Evolutionary conservation across 2,113 vertebrate genomes (phyloP), one percentile per base, ranked within the genome.

Genomic region (Leptocoma aspasia): DNA sequence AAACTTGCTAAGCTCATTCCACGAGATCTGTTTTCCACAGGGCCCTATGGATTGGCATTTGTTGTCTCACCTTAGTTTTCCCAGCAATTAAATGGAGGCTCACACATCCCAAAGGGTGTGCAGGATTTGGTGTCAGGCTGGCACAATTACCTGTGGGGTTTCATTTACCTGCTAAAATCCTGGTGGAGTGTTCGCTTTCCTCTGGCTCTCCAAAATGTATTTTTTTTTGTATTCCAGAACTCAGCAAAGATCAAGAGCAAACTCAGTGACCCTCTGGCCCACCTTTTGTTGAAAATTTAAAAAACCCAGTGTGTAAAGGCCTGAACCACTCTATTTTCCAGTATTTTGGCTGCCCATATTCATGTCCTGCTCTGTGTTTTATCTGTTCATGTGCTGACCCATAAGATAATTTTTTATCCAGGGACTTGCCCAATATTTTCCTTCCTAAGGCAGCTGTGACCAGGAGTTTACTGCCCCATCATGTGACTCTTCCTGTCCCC

Each of bases 111-210:
- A 20, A 28, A 57, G 71, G 68, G 61, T 4, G 68, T 7, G 41
- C 24, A 13, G 82, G 71, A 31, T 72, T 82, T 3, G 1, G 15
- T 56, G 28, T 41, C 31, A 45, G 53, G 71, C 59, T 69, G 76
- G 17, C 44, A 50, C 11, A 15, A 26, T 91, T 49, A 41, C 39
- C 70, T 60, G 5, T 26, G 49, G 44, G 9, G n/a, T 63, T 71
- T 61, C 19, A 22, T 49, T 80, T 83, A 57, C 37, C 68, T 73
- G 52, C 71, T 60, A 7, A 65, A 86, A 31, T 57, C 20, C 65
- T 52, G 0, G 0, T 3, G 47, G 35, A 64, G 11, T 0, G 0
- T 26, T 92, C 0, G 4, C 78, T 83, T 45, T 80, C 52, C 64
- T 53, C 33, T 53, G 50, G 15, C 37, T 35, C 23, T 68, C 30